Base-by-base conservation (phyloP, 2,888 invertebrate species). In the Geophilus truncorum region DNA sequence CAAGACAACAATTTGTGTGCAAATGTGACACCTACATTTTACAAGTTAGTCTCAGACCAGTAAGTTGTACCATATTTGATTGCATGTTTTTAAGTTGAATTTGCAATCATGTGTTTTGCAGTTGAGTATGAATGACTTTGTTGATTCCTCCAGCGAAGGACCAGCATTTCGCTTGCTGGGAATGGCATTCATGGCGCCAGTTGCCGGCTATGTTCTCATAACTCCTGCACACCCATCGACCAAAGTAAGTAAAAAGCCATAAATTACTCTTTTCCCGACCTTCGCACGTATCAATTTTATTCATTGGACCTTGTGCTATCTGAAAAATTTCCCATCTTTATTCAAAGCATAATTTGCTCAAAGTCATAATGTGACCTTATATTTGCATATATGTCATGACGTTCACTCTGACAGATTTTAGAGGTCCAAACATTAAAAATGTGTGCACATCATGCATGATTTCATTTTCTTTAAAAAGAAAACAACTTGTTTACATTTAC, bases 101-200 rank as follows among this genome's bases (percentile, higher is more conserved):
- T n/a, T n/a, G n/a, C n/a, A n/a, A n/a, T n/a, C n/a, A n/a, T n/a
- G n/a, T n/a, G n/a, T n/a, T n/a, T n/a, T n/a, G n/a, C n/a, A n/a
- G 40, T n/a, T 10, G 40, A 40, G 12, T 40, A 40, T 40, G 40
- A 40, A 40, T 40, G 40, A 40, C 40, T 40, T 40, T 15, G 40
- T 40, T 40, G 40, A 40, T 0, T 12, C 15, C 15, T 10, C 40
- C 15, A 40, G 40, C 34, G 77, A 32, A 28, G 79, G 30, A 18
- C 79, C 79, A 9, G 18, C 79, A 5, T 51, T 62, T 51, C 57
- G 62, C 30, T 28, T 79, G 23, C 79, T 79, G 15, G 79, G 79
- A 21, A 51, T 79, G 57, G 79, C 30, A 62, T 79, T 79, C 62
- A 79, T 79, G 79, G 79, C 79, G 1, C 79, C 79, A 5, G 79